phyloP scores from a whole-genome alignment of 2,797 vertebrate species.

The Oceanodroma leucorhoa region DNA sequence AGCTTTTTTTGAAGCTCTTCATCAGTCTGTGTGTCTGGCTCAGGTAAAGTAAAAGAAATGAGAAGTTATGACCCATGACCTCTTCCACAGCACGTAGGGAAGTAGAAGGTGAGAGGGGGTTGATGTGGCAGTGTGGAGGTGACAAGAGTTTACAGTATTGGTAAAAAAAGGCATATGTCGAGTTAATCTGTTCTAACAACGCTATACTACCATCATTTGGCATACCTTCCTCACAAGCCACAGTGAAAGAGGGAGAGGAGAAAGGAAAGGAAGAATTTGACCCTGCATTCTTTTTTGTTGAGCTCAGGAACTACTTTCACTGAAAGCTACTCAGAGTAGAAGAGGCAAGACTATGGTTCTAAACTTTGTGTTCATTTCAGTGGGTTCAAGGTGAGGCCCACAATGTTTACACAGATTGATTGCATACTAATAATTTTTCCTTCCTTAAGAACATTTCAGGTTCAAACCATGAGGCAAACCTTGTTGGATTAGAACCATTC shows the following conservation, averaged over 20 bases:
- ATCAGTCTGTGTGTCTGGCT: background rate
- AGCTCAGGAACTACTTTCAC: background rate
- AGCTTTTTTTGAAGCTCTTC: background rate
- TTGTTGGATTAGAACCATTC: slow-evolving; percentile 86
- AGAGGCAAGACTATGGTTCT: background rate
- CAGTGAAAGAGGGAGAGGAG: background rate
- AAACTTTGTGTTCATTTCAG: background rate
- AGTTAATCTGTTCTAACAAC: background rate
- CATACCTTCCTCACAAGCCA: background rate
- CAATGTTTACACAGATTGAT: background rate
- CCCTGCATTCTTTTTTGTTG: background rate
- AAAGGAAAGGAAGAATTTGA: slow-evolving; percentile 10
- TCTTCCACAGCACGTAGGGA: background rate
- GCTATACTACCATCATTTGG: background rate
- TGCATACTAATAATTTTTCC: slow-evolving; percentile 33
- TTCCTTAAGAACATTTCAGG: slow-evolving; percentile 88
- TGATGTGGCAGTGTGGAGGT: background rate
- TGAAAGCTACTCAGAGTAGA: background rate
- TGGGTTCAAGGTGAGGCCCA: background rate
- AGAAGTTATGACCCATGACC: background rate
- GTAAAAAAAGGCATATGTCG: background rate
- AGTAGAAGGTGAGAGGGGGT: background rate
- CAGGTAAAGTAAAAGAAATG: background rate
- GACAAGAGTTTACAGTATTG: background rate
- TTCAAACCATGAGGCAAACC: slow-evolving; percentile 76